Conservation (phyloP, 92 coral and sea anemone species). For the Umimayanthus chanpuru region DNA sequence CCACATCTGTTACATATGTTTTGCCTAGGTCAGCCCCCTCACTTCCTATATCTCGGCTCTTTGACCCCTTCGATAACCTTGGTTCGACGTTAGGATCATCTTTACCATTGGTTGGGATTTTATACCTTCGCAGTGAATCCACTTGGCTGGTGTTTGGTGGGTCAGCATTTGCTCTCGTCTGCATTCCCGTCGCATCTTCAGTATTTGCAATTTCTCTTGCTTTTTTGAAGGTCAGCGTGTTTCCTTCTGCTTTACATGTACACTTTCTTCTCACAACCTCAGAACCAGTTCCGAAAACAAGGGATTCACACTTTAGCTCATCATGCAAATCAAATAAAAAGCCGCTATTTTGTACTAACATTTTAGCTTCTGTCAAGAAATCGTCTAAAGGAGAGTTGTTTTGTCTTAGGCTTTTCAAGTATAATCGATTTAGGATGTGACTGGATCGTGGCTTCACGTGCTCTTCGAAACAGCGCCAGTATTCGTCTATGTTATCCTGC, state of each 20-base stretch:
- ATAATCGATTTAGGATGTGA: slow-evolving; percentile 54
- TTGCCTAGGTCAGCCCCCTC: no score
- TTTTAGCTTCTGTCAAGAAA: slow-evolving; percentile 62
- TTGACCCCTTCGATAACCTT: no score
- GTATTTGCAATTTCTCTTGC: slow-evolving; percentile 63
- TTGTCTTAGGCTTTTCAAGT: slow-evolving; percentile 53
- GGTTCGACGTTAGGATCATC: no score
- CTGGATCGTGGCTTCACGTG: slow-evolving; percentile 65
- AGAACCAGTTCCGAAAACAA: slow-evolving; percentile 61
- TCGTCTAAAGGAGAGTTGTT: slow-evolving; percentile 54
- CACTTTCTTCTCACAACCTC: slow-evolving; percentile 48
- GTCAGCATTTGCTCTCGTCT: slow-evolving; percentile 50
- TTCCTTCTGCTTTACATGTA: slow-evolving; percentile 60
- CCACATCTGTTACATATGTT: no score
- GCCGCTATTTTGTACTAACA: slow-evolving; percentile 60
- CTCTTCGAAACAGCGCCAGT: slow-evolving; percentile 61
- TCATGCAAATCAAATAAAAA: slow-evolving; percentile 53
- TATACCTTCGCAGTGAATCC: slow-evolving; percentile 28
- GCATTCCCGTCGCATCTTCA: slow-evolving; percentile 59
- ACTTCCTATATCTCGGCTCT: no score
- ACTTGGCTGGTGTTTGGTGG: slow-evolving; percentile 25
- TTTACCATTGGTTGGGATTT: no score
- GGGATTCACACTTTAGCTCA: slow-evolving; percentile 43
- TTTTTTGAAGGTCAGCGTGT: slow-evolving; percentile 47
- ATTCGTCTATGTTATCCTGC: slow-evolving; percentile 31